phyloP scores from a whole-genome alignment of 2,113 vertebrate genomes.

The Anguilla japonica region DNA sequence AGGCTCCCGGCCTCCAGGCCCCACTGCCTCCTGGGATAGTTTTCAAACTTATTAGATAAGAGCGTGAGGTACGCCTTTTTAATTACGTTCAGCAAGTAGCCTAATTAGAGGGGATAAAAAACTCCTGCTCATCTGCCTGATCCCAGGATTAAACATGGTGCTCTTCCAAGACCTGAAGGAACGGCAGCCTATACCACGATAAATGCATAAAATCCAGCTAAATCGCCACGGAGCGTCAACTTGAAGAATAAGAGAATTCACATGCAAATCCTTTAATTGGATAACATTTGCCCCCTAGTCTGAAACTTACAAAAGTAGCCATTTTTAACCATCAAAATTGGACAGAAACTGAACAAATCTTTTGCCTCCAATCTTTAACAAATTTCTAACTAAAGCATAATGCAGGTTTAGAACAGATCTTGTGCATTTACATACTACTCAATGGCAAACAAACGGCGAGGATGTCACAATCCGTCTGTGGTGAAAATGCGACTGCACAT shows the following conservation, averaged over 20 bases:
- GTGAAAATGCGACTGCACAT: not conserved
- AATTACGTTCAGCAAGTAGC: constrained; percentile 63
- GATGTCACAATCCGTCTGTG: not conserved
- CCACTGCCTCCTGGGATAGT: constrained; percentile 45
- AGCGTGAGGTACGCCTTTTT: constrained; percentile 59
- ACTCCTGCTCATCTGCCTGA: constrained; percentile 59
- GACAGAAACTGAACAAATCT: not conserved
- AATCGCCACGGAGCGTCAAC: not conserved
- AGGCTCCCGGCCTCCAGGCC: constrained; percentile 50
- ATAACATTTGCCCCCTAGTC: not conserved
- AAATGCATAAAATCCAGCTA: not conserved
- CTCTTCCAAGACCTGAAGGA: constrained; percentile 41
- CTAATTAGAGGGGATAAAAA: constrained; percentile 60
- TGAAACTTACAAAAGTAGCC: not conserved
- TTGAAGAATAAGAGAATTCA: constrained; percentile 8
- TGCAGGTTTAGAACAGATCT: not conserved
- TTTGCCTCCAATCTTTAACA: not conserved
- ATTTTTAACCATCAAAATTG: not conserved
- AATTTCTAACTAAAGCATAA: not conserved
- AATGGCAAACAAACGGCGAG: not conserved
- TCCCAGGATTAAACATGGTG: constrained; percentile 57
- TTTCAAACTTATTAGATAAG: constrained; percentile 59
- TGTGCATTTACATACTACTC: not conserved
- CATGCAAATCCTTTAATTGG: constrained; percentile 19
- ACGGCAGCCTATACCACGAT: not conserved